A percentile compares a stretch with the other conserved stretches of the same genome.
Conservation (phyloP, 2,113 vertebrate genomes). For the Callospermophilus lateralis region DNA sequence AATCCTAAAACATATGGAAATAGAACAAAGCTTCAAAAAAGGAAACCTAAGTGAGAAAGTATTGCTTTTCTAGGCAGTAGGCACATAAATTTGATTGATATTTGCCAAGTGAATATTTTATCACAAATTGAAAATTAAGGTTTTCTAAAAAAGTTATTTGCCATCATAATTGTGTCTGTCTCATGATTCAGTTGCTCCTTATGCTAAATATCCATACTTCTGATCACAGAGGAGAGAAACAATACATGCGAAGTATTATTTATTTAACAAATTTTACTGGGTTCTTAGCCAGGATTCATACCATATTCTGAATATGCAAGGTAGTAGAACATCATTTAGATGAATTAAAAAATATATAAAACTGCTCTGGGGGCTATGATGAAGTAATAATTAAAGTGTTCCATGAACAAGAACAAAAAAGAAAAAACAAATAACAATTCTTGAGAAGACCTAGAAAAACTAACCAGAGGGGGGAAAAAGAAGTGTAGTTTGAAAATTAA, state of each 20-base stretch:
- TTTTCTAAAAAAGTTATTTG: background rate
- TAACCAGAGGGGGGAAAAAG: background rate
- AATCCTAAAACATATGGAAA: background rate
- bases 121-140: background rate
- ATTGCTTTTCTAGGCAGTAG: background rate
- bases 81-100: background rate
- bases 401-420: background rate
- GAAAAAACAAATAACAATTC: background rate
- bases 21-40: background rate
- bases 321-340: background rate
- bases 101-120: conserved; percentile 26
- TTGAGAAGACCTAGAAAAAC: background rate
- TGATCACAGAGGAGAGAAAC: background rate
- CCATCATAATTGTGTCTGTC: background rate
- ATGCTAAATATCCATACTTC: background rate
- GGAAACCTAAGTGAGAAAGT: background rate
- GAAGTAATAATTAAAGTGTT: conserved; percentile 35
- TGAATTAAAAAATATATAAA: background rate
- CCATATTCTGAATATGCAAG: background rate
- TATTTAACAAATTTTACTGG: background rate
- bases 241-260: background rate
- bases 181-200: background rate
- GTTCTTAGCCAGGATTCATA: background rate
- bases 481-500: conserved; percentile 30
- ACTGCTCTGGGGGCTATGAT: background rate